Percentiles rank a stretch among this genome's conserved stretches.
phyloP scores from a whole-genome alignment of 2,113 vertebrate species.

The Pitta sordida region DNA sequence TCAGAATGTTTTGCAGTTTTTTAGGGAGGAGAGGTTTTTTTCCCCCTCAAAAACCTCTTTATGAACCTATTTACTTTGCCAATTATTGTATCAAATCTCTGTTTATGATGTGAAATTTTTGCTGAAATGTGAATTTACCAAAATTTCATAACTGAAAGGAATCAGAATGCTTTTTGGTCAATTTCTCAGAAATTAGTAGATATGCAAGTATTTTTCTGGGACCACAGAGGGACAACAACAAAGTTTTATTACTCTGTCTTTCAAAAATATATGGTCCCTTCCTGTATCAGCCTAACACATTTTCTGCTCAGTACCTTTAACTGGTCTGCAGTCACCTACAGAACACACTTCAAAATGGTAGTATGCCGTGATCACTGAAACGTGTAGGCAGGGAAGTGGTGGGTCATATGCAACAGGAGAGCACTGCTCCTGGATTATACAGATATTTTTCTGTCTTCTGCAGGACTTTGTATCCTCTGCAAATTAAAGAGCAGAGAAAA shows the following conservation, averaged over 20 bases:
- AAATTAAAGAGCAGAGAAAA: not conserved
- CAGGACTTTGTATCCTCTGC: not conserved
- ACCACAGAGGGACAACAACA: not conserved
- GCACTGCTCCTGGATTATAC: not conserved
- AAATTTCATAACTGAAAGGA: not conserved
- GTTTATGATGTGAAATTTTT: not conserved
- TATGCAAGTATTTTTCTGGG: not conserved
- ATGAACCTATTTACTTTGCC: not conserved
- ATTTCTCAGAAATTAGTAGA: not conserved
- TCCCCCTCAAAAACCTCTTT: not conserved
- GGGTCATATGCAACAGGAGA: not conserved
- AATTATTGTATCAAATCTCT: not conserved
- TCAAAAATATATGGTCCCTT: not conserved
- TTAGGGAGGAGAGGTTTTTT: accelerated
- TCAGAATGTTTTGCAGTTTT: not conserved
- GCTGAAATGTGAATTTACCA: not conserved
- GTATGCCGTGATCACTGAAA: not conserved
- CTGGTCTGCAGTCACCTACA: not conserved
- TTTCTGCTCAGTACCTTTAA: not conserved
- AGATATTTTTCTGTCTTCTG: not conserved
- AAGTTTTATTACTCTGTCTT: not conserved
- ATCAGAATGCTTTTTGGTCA: not conserved
- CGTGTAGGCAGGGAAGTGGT: not conserved
- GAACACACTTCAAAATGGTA: not conserved
- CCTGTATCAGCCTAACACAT: not conserved